Percentiles rank a stretch among this genome's conserved stretches.
Conservation (phyloP, 2,888 invertebrate species). For the Sesia bembeciformis region DNA sequence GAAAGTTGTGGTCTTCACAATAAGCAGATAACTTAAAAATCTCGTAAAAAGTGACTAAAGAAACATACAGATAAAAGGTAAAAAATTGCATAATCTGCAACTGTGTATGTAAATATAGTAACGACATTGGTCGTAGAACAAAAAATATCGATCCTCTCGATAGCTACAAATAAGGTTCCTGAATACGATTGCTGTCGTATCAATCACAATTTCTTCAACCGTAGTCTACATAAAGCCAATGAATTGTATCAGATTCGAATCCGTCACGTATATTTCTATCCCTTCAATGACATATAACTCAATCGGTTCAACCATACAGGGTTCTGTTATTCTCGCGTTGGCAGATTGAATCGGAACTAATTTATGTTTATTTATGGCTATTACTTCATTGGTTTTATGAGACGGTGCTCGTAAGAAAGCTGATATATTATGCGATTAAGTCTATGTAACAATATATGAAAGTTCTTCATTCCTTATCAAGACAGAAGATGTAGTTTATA, state of each 20-base stretch:
- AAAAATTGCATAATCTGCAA: not conserved
- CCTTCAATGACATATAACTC: conserved; percentile 48
- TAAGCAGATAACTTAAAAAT: too few relatives aligned
- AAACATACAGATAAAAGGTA: too few relatives aligned
- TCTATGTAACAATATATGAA: conserved; percentile 3
- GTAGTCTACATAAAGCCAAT: conserved; percentile 39
- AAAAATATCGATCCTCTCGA: not conserved
- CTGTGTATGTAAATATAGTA: not conserved
- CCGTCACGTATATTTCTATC: conserved; percentile 34
- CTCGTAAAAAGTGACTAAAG: too few relatives aligned
- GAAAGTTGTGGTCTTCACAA: too few relatives aligned
- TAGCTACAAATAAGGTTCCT: not conserved
- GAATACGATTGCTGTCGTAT: conserved; percentile 21
- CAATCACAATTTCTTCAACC: conserved; percentile 29
- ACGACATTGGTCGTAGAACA: not conserved
- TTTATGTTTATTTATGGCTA: conserved; percentile 39
- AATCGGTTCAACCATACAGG: conserved; percentile 35
- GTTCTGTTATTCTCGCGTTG: conserved; percentile 15
- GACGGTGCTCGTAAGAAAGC: not conserved
- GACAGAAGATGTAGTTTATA: not conserved
- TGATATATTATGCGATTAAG: conserved; percentile 1
- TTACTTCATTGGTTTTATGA: conserved; percentile 8
- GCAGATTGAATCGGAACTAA: conserved; percentile 24
- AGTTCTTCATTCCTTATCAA: conserved; percentile 1
- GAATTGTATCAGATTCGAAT: conserved; percentile 45